These are phyloP conservation scores for Athalia rosae DNA, from an alignment of 2,888 invertebrate species.

Conservation along the genomic window DNA sequence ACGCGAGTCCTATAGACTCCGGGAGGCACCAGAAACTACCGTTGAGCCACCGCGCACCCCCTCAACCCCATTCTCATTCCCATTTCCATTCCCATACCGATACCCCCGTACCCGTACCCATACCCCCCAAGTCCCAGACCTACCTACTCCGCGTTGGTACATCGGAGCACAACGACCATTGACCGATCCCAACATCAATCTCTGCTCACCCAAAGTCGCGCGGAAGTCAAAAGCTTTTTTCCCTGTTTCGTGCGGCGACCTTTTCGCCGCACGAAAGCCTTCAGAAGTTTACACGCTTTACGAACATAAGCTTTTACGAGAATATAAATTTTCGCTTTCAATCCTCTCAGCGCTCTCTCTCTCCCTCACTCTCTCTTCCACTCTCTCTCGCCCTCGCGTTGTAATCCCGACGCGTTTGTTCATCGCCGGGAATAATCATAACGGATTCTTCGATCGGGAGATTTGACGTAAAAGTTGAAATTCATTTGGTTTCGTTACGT, in stretches of 20 bases:
- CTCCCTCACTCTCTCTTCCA: neutral
- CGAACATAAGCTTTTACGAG: slow-evolving; percentile 46
- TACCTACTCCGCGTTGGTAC: slow-evolving; percentile 24
- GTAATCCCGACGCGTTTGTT: neutral
- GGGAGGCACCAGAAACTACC: slow-evolving; percentile 33
- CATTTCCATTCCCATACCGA: no score
- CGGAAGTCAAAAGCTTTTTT: slow-evolving; percentile 47
- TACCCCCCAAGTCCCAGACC: neutral
- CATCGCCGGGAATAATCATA: neutral
- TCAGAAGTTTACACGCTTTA: slow-evolving; percentile 45
- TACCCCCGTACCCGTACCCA: no score
- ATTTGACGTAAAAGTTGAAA: neutral
- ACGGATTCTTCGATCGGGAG: neutral
- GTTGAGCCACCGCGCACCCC: slow-evolving; percentile 12
- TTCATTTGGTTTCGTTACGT: neutral
- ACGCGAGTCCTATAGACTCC: slow-evolving; percentile 32
- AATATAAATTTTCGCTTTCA: slow-evolving; percentile 37
- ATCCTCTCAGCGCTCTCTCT: slow-evolving; percentile 2
- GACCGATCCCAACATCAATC: slow-evolving; percentile 47
- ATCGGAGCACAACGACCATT: slow-evolving; percentile 46
- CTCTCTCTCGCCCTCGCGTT: neutral
- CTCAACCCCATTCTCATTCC: neutral
- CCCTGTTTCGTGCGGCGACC: slow-evolving; percentile 37
- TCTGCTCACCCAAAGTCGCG: slow-evolving; percentile 40
- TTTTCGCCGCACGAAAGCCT: slow-evolving; percentile 38